Conservation (phyloP, 2,113 vertebrate species). For the Polypterus senegalus region DNA sequence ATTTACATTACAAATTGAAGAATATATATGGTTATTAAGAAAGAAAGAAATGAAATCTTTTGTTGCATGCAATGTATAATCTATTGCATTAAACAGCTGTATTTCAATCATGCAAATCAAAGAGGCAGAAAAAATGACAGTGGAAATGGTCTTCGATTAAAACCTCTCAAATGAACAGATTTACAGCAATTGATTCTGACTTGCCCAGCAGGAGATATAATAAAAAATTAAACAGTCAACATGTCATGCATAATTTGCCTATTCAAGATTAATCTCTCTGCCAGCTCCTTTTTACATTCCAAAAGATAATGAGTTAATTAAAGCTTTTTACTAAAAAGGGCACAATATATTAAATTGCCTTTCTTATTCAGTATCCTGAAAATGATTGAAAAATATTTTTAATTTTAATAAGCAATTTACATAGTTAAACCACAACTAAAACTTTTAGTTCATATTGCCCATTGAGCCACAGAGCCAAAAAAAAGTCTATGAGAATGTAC, state of each 20-base stretch:
- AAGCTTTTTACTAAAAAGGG: neutral
- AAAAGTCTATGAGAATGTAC: no score
- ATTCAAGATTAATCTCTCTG: conserved; percentile 21
- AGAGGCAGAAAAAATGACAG: conserved; percentile 26
- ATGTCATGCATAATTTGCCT: conserved; percentile 27
- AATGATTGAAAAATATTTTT: no score
- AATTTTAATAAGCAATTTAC: no score
- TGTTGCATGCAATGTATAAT: no score
- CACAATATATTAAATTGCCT: no score
- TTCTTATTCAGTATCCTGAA: no score
- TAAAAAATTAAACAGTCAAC: conserved; percentile 32
- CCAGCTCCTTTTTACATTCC: neutral
- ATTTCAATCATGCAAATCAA: conserved; percentile 23
- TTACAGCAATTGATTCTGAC: conserved; percentile 23
- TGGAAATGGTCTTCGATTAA: conserved; percentile 18
- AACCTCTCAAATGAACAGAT: conserved; percentile 22
- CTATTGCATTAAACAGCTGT: neutral
- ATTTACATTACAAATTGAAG: no score
- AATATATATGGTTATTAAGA: no score
- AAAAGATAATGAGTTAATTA: conserved; percentile 5
- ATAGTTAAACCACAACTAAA: no score
- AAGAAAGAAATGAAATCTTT: no score
- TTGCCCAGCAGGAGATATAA: conserved; percentile 29
- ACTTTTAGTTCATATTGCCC: no score
- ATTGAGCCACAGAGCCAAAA: no score